Evolutionary conservation across 2,888 invertebrate species (phyloP), one percentile per base, ranked within the genome.

Genomic region (Toxonevra muliebris): DNA sequence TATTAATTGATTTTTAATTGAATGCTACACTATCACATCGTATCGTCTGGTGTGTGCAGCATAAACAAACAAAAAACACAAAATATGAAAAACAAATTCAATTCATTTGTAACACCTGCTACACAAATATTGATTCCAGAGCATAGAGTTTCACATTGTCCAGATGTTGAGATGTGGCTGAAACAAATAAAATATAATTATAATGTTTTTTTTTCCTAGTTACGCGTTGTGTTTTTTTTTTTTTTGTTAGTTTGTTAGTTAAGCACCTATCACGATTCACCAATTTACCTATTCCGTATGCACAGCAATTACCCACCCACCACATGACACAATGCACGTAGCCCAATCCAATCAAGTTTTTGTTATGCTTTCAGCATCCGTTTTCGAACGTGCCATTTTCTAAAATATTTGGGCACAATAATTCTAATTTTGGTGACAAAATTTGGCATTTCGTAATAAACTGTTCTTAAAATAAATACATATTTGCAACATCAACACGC

Each of bases 1-100:
- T 67, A 70, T 74, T 75, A 75, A 75, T 73, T 74, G 72, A 71
- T 68, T 69, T 72, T 71, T 74, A 75, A 74, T 75, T 75, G 73
- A 70, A 68, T 62, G 65, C 61, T 66, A 52, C 30, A 30, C 30
- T 30, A 30, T 30, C 30, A 30, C 30, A 30, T 30, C 30, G 30
- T n/a, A n/a, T n/a, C n/a, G n/a, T n/a, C n/a, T n/a, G n/a, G n/a
- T n/a, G n/a, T n/a, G n/a, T n/a, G n/a, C n/a, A n/a, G n/a, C n/a
- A n/a, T n/a, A n/a, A 30, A 30, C 30, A 30, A 30, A 30, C 30
- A 30, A 30, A 30, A 30, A 30, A 30, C 2, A 2, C 2, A 30
- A 30, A 30, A 30, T 4, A 30, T 30, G 7, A 30, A 30, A 30
- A 30, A 30, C 7, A 30, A 30, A 4, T 7, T 30, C 30, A 30